Evolutionary conservation across 1,140 invertebrate genomes (phyloP).

Genomic region (Pseudoatta argentina): DNA sequence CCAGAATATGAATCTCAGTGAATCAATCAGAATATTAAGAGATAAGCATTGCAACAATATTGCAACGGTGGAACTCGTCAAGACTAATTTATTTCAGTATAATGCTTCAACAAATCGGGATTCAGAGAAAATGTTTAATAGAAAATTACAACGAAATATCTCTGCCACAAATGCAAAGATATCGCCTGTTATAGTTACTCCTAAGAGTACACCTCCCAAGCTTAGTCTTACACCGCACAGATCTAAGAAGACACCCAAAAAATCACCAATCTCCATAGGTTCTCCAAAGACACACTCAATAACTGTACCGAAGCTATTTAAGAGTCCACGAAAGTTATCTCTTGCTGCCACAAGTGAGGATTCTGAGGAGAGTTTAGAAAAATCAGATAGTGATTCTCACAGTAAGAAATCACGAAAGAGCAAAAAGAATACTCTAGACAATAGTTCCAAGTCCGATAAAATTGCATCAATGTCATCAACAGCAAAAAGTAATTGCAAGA

Average conservation of each 20-base stretch:
- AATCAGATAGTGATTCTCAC: not conserved
- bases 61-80: not conserved
- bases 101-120: not conserved
- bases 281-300: slow-evolving; percentile 44
- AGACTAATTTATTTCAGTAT: not conserved
- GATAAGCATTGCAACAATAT: not conserved
- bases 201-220: slow-evolving; percentile 33
- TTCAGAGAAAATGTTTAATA: not conserved
- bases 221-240: slow-evolving; percentile 48
- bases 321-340: slow-evolving; percentile 42
- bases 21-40: not conserved
- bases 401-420: not conserved
- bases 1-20: not conserved
- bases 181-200: slow-evolving; percentile 7
- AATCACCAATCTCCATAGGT: slow-evolving; percentile 33
- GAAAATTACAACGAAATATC: not conserved
- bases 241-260: slow-evolving; percentile 46
- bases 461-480: not conserved
- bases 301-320: slow-evolving; percentile 15
- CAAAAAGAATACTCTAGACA: not conserved
- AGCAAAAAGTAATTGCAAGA: not conserved
- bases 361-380: not conserved
- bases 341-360: not conserved
- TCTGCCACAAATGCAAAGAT: not conserved
- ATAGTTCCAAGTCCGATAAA: not conserved